phyloP scores from a whole-genome alignment of 2,797 vertebrate species.

The Macropodus opercularis region DNA sequence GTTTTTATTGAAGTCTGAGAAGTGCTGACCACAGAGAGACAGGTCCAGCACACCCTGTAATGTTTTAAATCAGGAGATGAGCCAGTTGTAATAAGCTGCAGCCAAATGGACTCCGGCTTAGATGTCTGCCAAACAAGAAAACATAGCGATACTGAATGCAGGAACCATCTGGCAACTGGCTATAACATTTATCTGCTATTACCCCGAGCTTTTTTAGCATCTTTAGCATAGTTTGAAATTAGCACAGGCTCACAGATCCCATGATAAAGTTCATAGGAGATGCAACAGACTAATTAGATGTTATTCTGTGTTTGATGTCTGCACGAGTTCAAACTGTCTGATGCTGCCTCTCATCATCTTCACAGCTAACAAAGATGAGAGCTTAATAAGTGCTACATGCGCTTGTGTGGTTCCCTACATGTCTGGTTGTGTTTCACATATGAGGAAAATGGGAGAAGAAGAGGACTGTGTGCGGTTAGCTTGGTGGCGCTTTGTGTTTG shows the following conservation, averaged over 20 bases:
- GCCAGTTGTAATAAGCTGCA: conserved; percentile 64
- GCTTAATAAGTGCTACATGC: conserved; percentile 27
- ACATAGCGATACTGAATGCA: conserved; percentile 51
- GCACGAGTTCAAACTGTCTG: conserved; percentile 40
- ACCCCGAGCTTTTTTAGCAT: conserved; percentile 49
- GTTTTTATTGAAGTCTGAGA: conserved; percentile 79
- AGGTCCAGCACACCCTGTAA: conserved; percentile 61
- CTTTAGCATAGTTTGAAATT: conserved; percentile 58
- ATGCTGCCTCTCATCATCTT: conserved; percentile 45
- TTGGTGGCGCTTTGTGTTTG: conserved; percentile 46
- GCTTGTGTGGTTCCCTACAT: conserved; percentile 13
- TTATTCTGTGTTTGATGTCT: conserved; percentile 62
- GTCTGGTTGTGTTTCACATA: conserved; percentile 25
- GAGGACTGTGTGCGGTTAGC: neutral
- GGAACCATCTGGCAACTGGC: conserved; percentile 62
- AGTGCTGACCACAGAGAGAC: conserved; percentile 79
- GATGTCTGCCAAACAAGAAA: conserved; percentile 70
- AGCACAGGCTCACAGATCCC: conserved; percentile 43
- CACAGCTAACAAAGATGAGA: conserved; percentile 28
- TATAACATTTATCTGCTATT: conserved; percentile 61
- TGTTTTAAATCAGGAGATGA: conserved; percentile 73
- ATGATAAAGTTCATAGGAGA: conserved; percentile 53
- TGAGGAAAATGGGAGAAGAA: neutral
- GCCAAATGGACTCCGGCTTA: conserved; percentile 65
- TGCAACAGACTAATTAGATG: conserved; percentile 54